Evolutionary conservation across 2,888 invertebrate genomes (phyloP).

Genomic region (Miltochrista miniata): DNA sequence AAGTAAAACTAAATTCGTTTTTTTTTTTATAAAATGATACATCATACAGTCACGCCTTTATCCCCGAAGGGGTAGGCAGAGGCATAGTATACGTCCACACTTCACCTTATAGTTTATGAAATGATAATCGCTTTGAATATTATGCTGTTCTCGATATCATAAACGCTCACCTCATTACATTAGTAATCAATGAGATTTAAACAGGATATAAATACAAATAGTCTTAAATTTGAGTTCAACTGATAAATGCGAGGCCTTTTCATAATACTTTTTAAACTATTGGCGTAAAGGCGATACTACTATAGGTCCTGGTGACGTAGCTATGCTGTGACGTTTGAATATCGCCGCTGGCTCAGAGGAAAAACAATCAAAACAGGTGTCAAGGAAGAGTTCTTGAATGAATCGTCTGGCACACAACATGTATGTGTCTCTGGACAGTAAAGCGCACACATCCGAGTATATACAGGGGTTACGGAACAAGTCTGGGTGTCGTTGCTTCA

Average conservation of each 20-base stretch:
- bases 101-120: too few relatives aligned
- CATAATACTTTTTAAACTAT: constrained; percentile 9
- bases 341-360: constrained; percentile 77
- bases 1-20: too few relatives aligned
- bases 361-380: constrained; percentile 89
- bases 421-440: constrained; percentile 91
- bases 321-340: constrained; percentile 55
- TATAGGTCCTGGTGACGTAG: constrained; percentile 23
- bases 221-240: background rate
- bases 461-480: constrained; percentile 94
- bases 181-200: too few relatives aligned
- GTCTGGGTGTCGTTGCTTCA: constrained; percentile 89
- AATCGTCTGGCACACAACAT: constrained; percentile 93
- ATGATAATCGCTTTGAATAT: too few relatives aligned
- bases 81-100: too few relatives aligned
- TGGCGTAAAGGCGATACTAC: constrained; percentile 15
- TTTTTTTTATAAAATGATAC: too few relatives aligned
- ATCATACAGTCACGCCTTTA: too few relatives aligned
- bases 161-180: too few relatives aligned
- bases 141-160: too few relatives aligned
- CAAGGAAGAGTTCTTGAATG: constrained; percentile 96
- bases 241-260: background rate
- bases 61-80: too few relatives aligned
- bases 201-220: background rate
- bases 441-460: constrained; percentile 94